Base-by-base conservation (phyloP, 2,888 invertebrate species). In the Melitaea athalia region DNA sequence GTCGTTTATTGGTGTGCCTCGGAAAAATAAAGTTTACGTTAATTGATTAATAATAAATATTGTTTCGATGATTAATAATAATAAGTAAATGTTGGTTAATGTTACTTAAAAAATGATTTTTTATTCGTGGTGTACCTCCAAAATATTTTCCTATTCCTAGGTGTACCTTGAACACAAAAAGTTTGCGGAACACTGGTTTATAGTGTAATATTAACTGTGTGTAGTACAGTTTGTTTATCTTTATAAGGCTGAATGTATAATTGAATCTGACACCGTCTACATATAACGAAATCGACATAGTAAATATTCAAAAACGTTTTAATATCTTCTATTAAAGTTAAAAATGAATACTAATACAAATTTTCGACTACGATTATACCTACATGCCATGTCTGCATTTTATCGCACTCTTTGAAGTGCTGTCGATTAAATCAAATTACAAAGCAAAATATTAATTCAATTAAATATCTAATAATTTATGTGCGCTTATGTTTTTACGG, bases 221-320 rank as follows among this genome's bases (percentile, higher is more conserved):
- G 1, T n/a, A 49, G 6, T n/a, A 49, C 14, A 14, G 53, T 33
- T 33, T 31, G 31, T 55, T 33, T 33, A 55, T 55, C 31, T 55
- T 55, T 55, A n/a, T 14, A 14, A 52, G 6, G 31, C 53, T 55
- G 5, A 50, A 12, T 17, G 47, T 52, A 64, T 64, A 64, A 60
- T 65, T 52, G 65, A 60, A 60, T 45, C 52, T 67, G 24, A 59
- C 64, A 66, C 63, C 50, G n/a, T 11, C 52, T 60, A 65, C 14
- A 47, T n/a, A n/a, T n/a, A n/a, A 12, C 60, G 65, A 60, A 60
- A 49, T 59, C 47, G 64, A 57, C 53, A 33, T 33, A 31, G 53
- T 55, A 55, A 55, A 55, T 8, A 8, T 38, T 42, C n/a, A 42
- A 57, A 33, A 57, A 57, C 11, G 15, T 57, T 10, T 11, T 15